These are phyloP conservation scores for Periplaneta americana DNA, from an alignment of 1,140 invertebrate genomes.

Conservation along the genomic window DNA sequence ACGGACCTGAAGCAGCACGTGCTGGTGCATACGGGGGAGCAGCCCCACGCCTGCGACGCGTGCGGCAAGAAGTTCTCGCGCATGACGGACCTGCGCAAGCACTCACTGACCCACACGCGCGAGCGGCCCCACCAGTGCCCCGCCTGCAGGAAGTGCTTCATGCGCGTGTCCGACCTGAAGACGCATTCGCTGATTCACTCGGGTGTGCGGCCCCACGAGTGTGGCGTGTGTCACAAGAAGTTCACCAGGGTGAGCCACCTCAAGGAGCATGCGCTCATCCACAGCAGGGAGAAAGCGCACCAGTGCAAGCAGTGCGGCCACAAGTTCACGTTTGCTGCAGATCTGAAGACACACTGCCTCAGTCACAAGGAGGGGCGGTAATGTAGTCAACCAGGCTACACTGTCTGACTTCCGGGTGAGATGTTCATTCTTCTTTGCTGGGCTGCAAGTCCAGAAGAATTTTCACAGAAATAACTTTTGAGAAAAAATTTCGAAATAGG, in stretches of 20 bases:
- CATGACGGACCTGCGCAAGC: not conserved
- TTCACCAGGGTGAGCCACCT: not conserved
- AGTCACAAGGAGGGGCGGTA: no score
- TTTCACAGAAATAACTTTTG: no score
- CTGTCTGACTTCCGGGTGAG: no score
- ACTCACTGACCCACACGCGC: not conserved
- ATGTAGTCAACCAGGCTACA: no score
- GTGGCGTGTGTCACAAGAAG: constrained; percentile 4
- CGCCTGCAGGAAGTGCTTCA: constrained; percentile 10
- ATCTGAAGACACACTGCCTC: no score
- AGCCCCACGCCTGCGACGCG: not conserved
- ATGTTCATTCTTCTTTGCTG: no score
- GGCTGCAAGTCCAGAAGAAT: no score
- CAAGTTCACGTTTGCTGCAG: no score
- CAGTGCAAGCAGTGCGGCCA: no score
- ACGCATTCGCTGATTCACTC: constrained; percentile 8
- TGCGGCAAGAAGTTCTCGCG: not conserved
- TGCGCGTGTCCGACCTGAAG: not conserved
- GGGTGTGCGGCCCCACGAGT: constrained; percentile 5
- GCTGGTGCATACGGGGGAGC: not conserved
- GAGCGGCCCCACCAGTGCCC: constrained; percentile 2
- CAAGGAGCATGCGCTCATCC: not conserved
- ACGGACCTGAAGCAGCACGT: not conserved
- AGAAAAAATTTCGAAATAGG: no score
- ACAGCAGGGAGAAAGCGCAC: not conserved